Evolutionary conservation across 2,797 vertebrate species (phyloP), one percentile per base, ranked within the genome.

Genomic region (Crypturellus tataupa): DNA sequence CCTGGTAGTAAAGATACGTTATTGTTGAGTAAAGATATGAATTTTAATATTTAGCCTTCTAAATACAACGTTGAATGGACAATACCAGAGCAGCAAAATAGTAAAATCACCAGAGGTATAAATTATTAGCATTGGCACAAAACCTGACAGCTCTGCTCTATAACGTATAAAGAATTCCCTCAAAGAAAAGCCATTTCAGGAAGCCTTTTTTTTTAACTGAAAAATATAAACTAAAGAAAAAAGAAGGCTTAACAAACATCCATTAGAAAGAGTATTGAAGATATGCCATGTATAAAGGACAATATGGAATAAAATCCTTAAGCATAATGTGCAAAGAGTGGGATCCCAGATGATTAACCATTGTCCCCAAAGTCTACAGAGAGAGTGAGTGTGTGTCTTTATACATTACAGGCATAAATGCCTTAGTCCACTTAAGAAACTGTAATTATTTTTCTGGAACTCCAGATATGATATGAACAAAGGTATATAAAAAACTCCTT

Each of bases 21-120:
- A 51, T 11, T 51, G 12, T 27, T 25, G 49, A 51, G 49, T 33
- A 46, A 63, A 63, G 1, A 14, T 7, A 44, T 0, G 2, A 71
- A 23, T 77, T 80, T 80, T 19, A 70, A 16, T n/a, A 87, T 73
- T 87, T 42, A 91, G 39, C 25, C 39, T 82, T 83, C 35, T 39
- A 77, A 85, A 70, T 55, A 73, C 1, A 10, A 40, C 18, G 18
- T 46, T 69, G 46, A 31, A 79, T 5, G 79, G 24, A 58, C 31
- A 3, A 62, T 49, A n/a, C 31, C 20, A 6, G 16, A 69, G 60
- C 29, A 76, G 58, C 6, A 77, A 16, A 56, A 24, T 8, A 64
- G 2, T 33, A 17, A 59, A 59, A 9, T 46, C 47, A 51, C 10
- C 24, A 80, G 11, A 70, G 8, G 35, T 20, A 12, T 56, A 62